Evolutionary conservation across 2,888 invertebrate species (phyloP), one percentile per base, ranked within the genome.

Genomic region (Argyresthia goedartella): DNA sequence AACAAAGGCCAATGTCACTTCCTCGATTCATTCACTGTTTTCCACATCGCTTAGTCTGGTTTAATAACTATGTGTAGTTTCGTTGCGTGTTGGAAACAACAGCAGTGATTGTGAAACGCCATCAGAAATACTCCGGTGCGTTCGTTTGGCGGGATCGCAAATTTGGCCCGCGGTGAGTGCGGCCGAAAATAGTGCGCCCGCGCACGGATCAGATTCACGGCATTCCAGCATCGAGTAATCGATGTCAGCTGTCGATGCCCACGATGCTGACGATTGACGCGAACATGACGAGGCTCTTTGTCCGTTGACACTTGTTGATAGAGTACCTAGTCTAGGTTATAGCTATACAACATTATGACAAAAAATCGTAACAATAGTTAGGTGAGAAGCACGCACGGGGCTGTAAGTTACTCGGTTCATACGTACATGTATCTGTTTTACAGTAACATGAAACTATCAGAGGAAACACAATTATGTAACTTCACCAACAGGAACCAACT

Each of bases 111-210:
- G 75, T 77, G 85, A 84, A 85, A 84, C 74, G 59, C 69, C 69
- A 77, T 80, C 80, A 69, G 80, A 84, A 84, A 85, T 84, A 85
- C 71, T 64, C 70, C 67, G 68, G 72, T 74, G 76, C 73, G 77
- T 80, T 77, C 76, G 79, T 76, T 82, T 81, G 76, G 78, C 76
- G 76, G 76, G 76, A 77, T 84, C 74, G 85, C 85, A 82, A 84
- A 84, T 84, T 86, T 85, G 85, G 86, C 84, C 71, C 82, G 82
- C 65, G 76, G 69, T 69, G 78, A 66, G 76, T 61, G 73, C 62
- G 65, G 69, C 73, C 72, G 62, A 73, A 85, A 85, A 85, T 85
- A 85, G 82, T 57, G 66, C 72, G 69, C 69, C 71, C 67, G 68
- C 72, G 64, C 66, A 57, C 78, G 82, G 76, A 86, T 86, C 86